These are phyloP conservation scores for Danaus plexippus DNA, from an alignment of 1,140 invertebrate genomes.

Conservation along the genomic window DNA sequence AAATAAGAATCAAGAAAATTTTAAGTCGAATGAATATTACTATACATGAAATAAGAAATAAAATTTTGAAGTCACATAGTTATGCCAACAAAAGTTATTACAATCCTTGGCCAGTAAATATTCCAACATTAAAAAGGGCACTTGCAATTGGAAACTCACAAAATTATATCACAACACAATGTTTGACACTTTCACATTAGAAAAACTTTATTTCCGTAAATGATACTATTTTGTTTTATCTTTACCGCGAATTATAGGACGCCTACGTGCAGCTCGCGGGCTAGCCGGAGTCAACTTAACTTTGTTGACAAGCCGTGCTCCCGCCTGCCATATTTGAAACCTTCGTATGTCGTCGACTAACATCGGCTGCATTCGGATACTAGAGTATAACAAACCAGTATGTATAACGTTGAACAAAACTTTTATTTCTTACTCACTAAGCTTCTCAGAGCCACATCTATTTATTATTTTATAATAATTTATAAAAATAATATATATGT, in stretches of 20 bases:
- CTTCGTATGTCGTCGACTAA: slow-evolving; percentile 43
- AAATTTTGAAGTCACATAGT: no score
- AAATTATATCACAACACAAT: slow-evolving; percentile 11
- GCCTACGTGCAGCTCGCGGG: slow-evolving; percentile 34
- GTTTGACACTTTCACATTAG: slow-evolving; percentile 19
- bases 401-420: no score
- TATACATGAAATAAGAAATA: no score
- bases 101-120: slow-evolving; percentile 14
- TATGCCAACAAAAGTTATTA: slow-evolving; percentile 1
- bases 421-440: no score
- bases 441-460: no score
- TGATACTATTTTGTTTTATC: neutral
- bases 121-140: slow-evolving; percentile 15
- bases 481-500: no score
- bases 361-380: slow-evolving; percentile 40
- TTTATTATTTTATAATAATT: no score
- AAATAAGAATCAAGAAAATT: slow-evolving; percentile 3
- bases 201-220: slow-evolving; percentile 14
- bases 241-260: slow-evolving; percentile 17
- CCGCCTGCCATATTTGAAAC: slow-evolving; percentile 50
- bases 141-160: slow-evolving; percentile 12
- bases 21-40: no score
- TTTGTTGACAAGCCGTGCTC: slow-evolving; percentile 65
- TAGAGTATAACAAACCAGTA: no score
- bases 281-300: slow-evolving; percentile 43